These are phyloP conservation scores for Pedetes capensis DNA, from an alignment of 2,113 vertebrate genomes.

Conservation along the genomic window DNA sequence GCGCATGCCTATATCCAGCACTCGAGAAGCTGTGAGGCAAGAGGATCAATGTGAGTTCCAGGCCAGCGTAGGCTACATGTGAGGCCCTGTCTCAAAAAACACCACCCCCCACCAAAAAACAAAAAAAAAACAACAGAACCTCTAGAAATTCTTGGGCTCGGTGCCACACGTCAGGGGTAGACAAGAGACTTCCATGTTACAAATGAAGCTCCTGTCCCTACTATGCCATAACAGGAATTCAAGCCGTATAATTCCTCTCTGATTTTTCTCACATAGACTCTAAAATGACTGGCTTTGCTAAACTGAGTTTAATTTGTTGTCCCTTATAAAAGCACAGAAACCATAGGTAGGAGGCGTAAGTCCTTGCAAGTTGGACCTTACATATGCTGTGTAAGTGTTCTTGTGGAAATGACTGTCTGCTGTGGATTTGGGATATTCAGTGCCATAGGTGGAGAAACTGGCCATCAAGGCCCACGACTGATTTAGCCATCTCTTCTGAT, in stretches of 20 bases:
- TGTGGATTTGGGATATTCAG: not conserved
- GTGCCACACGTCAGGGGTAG: not conserved
- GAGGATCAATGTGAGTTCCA: no score
- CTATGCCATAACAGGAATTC: not conserved
- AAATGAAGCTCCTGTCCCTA: accelerated
- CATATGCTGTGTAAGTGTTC: not conserved
- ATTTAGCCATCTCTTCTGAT: not conserved
- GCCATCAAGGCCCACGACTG: not conserved
- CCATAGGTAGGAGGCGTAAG: accelerated
- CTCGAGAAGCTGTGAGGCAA: no score
- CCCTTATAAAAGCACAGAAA: not conserved
- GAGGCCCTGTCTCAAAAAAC: no score
- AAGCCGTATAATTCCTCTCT: not conserved
- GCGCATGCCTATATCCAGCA: no score
- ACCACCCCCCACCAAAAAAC: no score
- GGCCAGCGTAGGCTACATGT: no score
- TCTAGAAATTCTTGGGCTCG: not conserved
- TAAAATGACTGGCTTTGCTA: not conserved
- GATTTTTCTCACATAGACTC: not conserved
- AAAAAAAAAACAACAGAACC: no score
- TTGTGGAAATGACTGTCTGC: no score
- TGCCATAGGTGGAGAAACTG: accelerated
- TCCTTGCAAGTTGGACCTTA: not conserved
- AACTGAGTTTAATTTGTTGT: no score
- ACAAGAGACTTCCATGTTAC: not conserved